phyloP scores from a whole-genome alignment of 2,888 invertebrate species.

The Hyposoter dolosus region DNA sequence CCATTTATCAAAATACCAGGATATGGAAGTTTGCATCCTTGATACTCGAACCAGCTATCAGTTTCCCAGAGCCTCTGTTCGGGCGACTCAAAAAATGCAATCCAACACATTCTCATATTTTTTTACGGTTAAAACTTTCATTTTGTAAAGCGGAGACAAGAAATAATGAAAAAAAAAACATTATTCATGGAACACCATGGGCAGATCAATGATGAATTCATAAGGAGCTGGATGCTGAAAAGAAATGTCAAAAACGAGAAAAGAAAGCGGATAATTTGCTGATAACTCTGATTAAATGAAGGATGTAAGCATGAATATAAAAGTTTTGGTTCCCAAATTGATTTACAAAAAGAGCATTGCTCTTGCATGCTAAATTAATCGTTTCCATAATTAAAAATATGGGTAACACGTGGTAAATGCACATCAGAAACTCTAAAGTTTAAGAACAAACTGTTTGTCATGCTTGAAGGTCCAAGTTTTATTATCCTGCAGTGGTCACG shows the following conservation, averaged over 20 bases:
- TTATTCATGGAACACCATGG: not conserved
- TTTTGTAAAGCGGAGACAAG: not conserved
- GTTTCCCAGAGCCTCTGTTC: not conserved
- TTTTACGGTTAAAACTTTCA: not conserved
- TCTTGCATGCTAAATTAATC: not conserved
- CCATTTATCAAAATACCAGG: not conserved
- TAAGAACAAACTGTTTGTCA: not conserved
- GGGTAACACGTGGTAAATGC: not conserved
- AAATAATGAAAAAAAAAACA: not conserved
- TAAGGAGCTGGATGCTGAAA: not conserved
- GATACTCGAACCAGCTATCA: not conserved
- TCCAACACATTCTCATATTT: not conserved
- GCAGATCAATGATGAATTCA: not conserved
- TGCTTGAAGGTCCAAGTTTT: too few relatives aligned
- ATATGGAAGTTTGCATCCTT: not conserved
- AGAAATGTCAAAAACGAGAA: not conserved
- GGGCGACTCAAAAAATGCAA: not conserved
- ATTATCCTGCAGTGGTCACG: too few relatives aligned
- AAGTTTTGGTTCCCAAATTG: not conserved
- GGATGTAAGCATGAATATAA: not conserved
- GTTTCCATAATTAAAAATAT: not conserved
- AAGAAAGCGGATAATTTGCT: not conserved
- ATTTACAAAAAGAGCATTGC: not conserved
- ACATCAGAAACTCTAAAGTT: not conserved
- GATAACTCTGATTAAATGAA: not conserved